These are phyloP conservation scores for Dysmachus trigonus DNA, from an alignment of 2,888 invertebrate species.

Conservation along the genomic window DNA sequence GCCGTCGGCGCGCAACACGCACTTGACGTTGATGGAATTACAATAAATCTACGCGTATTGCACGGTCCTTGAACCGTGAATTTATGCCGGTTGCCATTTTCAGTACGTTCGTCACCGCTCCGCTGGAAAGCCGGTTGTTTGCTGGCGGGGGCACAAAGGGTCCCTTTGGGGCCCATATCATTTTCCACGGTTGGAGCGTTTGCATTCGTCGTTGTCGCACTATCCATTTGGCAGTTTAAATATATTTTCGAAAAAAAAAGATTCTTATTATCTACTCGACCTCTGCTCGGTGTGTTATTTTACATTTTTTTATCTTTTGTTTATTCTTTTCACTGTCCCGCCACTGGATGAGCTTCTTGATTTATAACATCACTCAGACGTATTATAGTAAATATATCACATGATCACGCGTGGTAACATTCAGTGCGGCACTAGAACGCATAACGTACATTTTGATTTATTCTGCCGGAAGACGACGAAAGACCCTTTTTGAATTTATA, in stretches of 20 bases:
- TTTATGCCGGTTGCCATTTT: constrained; percentile 57
- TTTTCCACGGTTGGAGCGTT: background rate
- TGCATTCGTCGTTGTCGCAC: background rate
- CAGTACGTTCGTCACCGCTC: constrained; percentile 52
- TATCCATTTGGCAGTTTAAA: constrained; percentile 27
- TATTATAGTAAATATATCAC: background rate
- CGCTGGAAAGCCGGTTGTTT: background rate
- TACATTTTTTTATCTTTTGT: constrained; percentile 30
- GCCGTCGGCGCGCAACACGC: background rate
- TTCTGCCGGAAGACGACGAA: background rate
- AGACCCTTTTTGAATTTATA: background rate
- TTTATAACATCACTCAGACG: constrained; percentile 7
- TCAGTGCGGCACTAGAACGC: background rate
- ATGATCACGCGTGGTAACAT: background rate
- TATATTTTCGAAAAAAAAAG: background rate
- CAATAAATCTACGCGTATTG: constrained; percentile 60
- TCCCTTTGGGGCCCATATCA: background rate
- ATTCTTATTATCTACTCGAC: constrained; percentile 9
- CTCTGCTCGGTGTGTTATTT: background rate
- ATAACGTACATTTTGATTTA: background rate
- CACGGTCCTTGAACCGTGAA: constrained; percentile 59
- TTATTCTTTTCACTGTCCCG: background rate
- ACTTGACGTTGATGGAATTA: constrained; percentile 59
- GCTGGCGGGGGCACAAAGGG: background rate
- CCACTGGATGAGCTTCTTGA: background rate